Evolutionary conservation across 2,888 invertebrate genomes (phyloP).

Genomic region (Hoplodrina ambigua): DNA sequence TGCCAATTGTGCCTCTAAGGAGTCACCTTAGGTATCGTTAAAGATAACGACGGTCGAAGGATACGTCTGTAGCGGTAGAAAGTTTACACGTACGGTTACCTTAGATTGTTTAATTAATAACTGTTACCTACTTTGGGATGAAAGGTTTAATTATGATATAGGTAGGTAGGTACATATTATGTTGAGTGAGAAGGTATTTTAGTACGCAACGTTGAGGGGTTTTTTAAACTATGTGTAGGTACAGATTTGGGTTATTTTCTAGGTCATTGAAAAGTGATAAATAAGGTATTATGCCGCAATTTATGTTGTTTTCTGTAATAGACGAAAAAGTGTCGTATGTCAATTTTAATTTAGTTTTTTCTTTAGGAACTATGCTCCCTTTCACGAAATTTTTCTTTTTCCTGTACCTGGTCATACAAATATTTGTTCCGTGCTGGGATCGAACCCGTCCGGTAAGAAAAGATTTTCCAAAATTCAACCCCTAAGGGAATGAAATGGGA

Average conservation of each 20-base stretch:
- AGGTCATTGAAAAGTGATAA: background rate
- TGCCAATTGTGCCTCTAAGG: slow-evolving; percentile 35
- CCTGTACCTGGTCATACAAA: too few species aligned
- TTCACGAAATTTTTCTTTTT: too few species aligned
- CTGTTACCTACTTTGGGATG: slow-evolving; percentile 48
- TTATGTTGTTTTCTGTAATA: too few species aligned
- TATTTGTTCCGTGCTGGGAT: too few species aligned
- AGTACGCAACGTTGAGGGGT: background rate
- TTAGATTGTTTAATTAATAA: slow-evolving; percentile 70
- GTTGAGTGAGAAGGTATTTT: slow-evolving; percentile 1
- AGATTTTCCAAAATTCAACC: too few species aligned
- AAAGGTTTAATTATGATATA: slow-evolving; percentile 22
- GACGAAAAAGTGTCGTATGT: background rate
- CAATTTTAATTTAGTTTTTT: background rate
- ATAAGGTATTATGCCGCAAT: background rate
- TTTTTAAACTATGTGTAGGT: background rate
- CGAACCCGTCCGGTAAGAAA: too few species aligned
- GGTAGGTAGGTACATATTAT: slow-evolving; percentile 1
- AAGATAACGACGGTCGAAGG: slow-evolving; percentile 68
- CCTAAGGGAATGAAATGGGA: too few species aligned
- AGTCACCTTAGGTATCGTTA: slow-evolving; percentile 61
- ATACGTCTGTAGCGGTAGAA: slow-evolving; percentile 36
- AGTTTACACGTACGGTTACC: slow-evolving; percentile 61
- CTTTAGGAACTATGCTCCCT: too few species aligned
- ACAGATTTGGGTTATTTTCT: background rate